Base-by-base conservation (phyloP, 2,113 vertebrate genomes). In the Semicossyphus pulcher region DNA sequence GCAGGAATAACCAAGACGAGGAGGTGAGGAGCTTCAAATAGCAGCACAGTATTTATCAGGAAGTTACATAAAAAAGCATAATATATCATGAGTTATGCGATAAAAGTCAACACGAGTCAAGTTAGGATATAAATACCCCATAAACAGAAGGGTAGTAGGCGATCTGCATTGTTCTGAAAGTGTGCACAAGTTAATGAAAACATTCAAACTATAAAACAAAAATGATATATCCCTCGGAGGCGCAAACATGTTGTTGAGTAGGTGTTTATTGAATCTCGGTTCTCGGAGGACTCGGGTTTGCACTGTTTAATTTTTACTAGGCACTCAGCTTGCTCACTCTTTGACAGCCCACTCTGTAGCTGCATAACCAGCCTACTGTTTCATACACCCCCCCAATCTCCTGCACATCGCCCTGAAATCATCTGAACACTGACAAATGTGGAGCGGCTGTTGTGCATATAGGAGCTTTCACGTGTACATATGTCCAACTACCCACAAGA, bases 281-380 rank as follows among this genome's bases (percentile, higher is more conserved):
- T 48, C 67, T 78, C 58, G 15, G 42, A 39, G 64, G 68, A 66
- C 15, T 80, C 42, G 31, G 71, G 32, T 72, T 72, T 67, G 76
- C 61, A 21, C 72, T 68, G 44, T 87, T 83, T 82, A 74, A 80
- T 68, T 76, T 68, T 83, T 74, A 58, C 79, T n/a, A 84, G 78
- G 72, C 79, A 54, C 65, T 72, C 66, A 9, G 83, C 76, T 76
- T 78, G 58, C 83, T 87, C 75, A 81, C 78, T 60, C 64, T 76
- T 62, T 65, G 64, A 74, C 80, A 77, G 45, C 88, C 84, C 90
- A 92, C 85, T 81, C 62, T 76, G 52, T 39, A 83, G 72, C 75
- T 88, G 75, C 81, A 76, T 83, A 89, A 87, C 77, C 77, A 59
- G 73, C 88, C 89, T 84, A 72, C 85, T 83, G 83, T 84, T 86